Percentiles rank a stretch among this genome's conserved stretches.
Evolutionary conservation across 64 coral and sea anemone genomes (phyloP).

Genomic region (Montipora cactus): DNA sequence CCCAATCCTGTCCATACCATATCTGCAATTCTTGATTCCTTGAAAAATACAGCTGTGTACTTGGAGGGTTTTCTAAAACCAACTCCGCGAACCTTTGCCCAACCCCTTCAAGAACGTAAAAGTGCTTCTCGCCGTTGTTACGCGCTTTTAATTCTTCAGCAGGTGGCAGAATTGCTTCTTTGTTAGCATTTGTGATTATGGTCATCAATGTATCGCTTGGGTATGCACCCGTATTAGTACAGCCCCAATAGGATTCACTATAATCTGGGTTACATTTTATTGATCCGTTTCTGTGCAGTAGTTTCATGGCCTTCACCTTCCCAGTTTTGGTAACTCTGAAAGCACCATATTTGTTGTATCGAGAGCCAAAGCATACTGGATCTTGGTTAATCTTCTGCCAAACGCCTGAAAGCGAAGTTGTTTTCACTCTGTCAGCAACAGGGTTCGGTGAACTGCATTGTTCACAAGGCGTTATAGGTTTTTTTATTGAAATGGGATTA

Average conservation of each 20-base stretch:
- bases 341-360: not conserved
- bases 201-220: not conserved
- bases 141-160: not conserved
- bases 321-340: conserved; percentile 9
- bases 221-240: not conserved
- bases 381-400: conserved; percentile 27
- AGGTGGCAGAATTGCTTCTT: not conserved
- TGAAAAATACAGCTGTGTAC: not conserved
- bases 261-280: not conserved
- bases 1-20: conserved; percentile 28
- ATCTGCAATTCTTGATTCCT: not conserved
- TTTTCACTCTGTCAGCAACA: too few species aligned
- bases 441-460: too few species aligned
- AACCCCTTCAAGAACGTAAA: not conserved
- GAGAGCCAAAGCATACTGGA: conserved; percentile 7
- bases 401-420: not conserved
- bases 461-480: too few species aligned
- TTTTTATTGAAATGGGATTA: too few species aligned
- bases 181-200: not conserved
- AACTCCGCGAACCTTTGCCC: not conserved
- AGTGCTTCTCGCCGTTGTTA: not conserved
- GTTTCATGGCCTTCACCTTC: conserved; percentile 7
- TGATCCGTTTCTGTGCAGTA: conserved; percentile 9
- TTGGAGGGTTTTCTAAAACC: not conserved
- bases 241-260: not conserved